Evolutionary conservation across 2,797 vertebrate species (phyloP).

Genomic region (Tadarida brasiliensis): DNA sequence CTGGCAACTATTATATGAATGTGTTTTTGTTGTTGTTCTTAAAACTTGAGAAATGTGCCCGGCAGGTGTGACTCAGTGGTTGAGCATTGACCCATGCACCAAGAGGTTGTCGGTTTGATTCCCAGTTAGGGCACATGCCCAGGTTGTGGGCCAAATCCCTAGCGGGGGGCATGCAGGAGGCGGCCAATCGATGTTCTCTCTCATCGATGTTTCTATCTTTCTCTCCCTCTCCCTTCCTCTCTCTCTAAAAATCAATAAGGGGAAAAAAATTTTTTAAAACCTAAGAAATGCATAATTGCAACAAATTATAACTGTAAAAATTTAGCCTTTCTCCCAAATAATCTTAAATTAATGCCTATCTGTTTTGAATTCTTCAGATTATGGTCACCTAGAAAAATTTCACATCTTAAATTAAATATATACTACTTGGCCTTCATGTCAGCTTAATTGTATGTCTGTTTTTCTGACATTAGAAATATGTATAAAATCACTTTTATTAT

Average conservation of each 20-base stretch:
- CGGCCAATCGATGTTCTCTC: too few species aligned
- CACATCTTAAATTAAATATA: constrained; percentile 10
- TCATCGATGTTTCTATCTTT: too few species aligned
- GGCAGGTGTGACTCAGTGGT: too few species aligned
- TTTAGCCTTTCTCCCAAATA: background rate
- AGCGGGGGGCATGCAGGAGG: too few species aligned
- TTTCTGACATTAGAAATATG: background rate
- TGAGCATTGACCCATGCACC: too few species aligned
- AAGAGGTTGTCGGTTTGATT: too few species aligned
- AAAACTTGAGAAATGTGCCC: constrained; percentile 7
- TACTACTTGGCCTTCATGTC: background rate
- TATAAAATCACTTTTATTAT: background rate
- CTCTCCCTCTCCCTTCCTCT: too few species aligned
- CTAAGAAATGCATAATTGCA: constrained; percentile 13
- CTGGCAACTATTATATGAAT: constrained; percentile 39
- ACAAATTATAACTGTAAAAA: background rate
- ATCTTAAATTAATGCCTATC: constrained; percentile 36
- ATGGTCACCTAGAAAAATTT: background rate
- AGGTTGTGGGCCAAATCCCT: too few species aligned
- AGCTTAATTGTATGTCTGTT: background rate
- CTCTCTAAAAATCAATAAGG: too few species aligned
- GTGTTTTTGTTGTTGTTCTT: constrained; percentile 29
- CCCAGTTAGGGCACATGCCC: too few species aligned
- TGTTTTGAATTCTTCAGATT: constrained; percentile 34
- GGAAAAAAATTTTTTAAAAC: background rate